phyloP scores from a whole-genome alignment of 2,113 vertebrate species.

The Capreolus pygargus region DNA sequence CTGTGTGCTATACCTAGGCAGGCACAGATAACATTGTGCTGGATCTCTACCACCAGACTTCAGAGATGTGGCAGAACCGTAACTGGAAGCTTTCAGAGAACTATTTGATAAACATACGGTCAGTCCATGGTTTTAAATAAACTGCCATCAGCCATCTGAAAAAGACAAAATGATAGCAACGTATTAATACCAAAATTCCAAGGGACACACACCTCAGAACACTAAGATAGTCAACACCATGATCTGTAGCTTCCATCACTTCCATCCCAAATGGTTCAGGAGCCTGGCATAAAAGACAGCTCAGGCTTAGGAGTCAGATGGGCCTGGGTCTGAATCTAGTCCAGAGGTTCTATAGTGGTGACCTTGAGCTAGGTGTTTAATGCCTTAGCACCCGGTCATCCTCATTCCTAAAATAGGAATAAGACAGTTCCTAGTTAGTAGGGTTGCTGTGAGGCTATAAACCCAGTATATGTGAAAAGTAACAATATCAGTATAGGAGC shows the following conservation, averaged over 20 bases:
- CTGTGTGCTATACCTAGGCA: not conserved
- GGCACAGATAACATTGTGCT: not conserved
- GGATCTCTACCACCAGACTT: conserved; percentile 28
- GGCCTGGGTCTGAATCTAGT: not conserved
- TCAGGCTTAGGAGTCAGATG: not conserved
- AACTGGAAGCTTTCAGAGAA: conserved; percentile 52
- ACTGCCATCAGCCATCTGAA: conserved; percentile 34
- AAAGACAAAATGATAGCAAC: conserved; percentile 54
- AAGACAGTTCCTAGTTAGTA: not conserved
- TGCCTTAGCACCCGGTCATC: not conserved
- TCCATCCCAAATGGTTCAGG: not conserved
- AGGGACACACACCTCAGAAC: not conserved
- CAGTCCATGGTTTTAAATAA: conserved; percentile 59
- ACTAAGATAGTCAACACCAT: not conserved
- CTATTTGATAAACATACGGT: conserved; percentile 58
- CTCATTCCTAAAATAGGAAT: not conserved
- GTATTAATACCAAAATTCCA: not conserved
- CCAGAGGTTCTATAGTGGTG: not conserved
- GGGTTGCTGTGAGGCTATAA: not conserved
- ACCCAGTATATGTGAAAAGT: not conserved
- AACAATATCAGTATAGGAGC: not conserved
- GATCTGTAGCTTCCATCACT: not conserved
- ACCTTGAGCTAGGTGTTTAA: not conserved
- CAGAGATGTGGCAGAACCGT: not conserved
- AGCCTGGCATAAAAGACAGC: not conserved